phyloP scores from a whole-genome alignment of 1,140 invertebrate genomes.

The Conopomorpha cramerella region DNA sequence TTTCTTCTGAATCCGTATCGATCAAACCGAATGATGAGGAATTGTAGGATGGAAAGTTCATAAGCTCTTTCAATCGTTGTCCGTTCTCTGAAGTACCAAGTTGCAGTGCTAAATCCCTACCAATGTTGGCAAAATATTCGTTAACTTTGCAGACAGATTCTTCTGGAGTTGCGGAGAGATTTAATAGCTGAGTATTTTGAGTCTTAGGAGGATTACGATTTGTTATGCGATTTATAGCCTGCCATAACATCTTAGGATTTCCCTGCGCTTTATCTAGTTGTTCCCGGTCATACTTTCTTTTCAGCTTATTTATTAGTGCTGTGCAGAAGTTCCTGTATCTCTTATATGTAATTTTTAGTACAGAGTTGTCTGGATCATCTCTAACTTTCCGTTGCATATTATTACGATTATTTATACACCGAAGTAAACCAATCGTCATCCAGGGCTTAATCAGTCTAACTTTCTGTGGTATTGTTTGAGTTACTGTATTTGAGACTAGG shows the following conservation, averaged over 20 bases:
- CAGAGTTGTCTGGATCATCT: not conserved
- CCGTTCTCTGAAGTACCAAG: not conserved
- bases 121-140: not conserved
- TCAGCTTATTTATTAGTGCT: slow-evolving; percentile 2
- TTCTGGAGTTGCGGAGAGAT: not conserved
- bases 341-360: slow-evolving; percentile 1
- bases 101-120: not conserved
- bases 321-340: slow-evolving; percentile 3
- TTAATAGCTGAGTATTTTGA: not conserved
- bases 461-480: not conserved
- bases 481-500: too few species aligned
- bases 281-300: slow-evolving; percentile 1
- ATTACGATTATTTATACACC: slow-evolving; percentile 5
- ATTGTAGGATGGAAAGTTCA: not conserved
- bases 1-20: not conserved
- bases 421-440: slow-evolving; percentile 5
- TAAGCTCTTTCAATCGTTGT: not conserved
- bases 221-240: not conserved
- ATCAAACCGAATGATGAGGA: slow-evolving; percentile 1
- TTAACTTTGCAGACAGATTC: not conserved
- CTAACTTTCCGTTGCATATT: slow-evolving; percentile 1
- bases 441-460: not conserved
- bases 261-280: not conserved
- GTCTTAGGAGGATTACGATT: not conserved
- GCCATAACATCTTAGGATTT: slow-evolving; percentile 1